Conservation (phyloP, 2,113 vertebrate genomes). For the Hemibates koningsi region DNA sequence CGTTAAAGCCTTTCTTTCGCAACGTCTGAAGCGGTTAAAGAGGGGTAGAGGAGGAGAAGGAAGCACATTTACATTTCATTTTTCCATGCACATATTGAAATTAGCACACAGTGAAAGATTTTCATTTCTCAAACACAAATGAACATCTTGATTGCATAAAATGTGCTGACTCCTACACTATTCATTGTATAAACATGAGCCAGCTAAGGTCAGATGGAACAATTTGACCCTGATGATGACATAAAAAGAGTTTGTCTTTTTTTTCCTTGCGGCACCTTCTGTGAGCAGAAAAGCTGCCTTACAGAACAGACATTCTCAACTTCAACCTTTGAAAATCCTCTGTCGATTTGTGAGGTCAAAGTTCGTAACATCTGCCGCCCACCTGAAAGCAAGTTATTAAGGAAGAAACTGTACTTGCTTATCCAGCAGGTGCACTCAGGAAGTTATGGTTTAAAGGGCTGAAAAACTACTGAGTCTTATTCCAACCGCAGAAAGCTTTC, state of each 20-base stretch:
- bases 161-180: not conserved
- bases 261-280: not conserved
- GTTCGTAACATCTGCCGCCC: not conserved
- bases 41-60: conserved; percentile 55
- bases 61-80: conserved; percentile 48
- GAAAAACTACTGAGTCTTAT: not conserved
- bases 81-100: not conserved
- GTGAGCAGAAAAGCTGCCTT: not conserved
- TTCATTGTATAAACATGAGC: not conserved
- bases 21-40: conserved; percentile 82
- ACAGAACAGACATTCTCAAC: not conserved
- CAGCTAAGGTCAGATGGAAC: not conserved
- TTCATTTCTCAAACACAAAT: not conserved
- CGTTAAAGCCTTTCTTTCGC: conserved; percentile 99
- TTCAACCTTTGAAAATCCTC: not conserved
- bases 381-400: conserved; percentile 1
- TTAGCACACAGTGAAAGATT: not conserved
- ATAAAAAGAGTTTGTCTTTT: not conserved
- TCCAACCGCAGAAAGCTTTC: not conserved
- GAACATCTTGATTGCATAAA: not conserved
- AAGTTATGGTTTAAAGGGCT: not conserved
- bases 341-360: conserved; percentile 14
- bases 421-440: not conserved
- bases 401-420: not conserved
- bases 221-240: conserved; percentile 7